Evolutionary conservation across 2,113 vertebrate species (phyloP).

Genomic region (Meleagris gallopavo): DNA sequence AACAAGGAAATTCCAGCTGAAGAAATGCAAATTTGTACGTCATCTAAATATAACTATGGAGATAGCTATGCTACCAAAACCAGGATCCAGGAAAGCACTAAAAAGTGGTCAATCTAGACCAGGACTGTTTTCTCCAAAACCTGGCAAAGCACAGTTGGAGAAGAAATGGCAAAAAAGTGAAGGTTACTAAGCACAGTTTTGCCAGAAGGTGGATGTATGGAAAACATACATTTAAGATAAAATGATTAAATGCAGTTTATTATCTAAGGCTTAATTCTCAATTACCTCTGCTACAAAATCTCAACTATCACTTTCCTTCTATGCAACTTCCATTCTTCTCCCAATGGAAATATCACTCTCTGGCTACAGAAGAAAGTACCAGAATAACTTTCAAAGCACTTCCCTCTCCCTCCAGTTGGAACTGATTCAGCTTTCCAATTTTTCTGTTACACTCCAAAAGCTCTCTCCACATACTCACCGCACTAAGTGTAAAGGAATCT

Average conservation of each 20-base stretch:
- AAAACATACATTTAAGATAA: background rate
- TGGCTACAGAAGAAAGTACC: background rate
- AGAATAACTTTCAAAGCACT: background rate
- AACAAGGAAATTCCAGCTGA: slow-evolving; percentile 4
- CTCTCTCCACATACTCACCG: background rate
- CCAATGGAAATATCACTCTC: background rate
- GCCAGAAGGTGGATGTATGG: background rate
- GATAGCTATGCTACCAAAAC: background rate
- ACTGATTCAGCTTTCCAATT: background rate
- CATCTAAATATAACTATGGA: slow-evolving; percentile 3
- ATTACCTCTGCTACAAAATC: background rate
- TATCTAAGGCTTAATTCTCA: background rate
- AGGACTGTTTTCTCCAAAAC: background rate
- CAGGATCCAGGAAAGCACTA: background rate
- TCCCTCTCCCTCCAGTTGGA: background rate
- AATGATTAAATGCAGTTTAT: background rate
- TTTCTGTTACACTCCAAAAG: background rate
- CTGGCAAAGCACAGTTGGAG: background rate
- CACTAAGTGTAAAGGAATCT: background rate
- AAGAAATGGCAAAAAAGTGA: background rate
- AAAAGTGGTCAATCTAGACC: background rate
- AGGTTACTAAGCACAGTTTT: background rate
- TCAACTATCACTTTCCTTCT: background rate
- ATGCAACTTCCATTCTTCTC: background rate
- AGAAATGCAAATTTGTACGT: background rate